Conservation (phyloP, 37 sponge, comb jelly and placozoan genomes). For the Mnemiopsis leidyi region DNA sequence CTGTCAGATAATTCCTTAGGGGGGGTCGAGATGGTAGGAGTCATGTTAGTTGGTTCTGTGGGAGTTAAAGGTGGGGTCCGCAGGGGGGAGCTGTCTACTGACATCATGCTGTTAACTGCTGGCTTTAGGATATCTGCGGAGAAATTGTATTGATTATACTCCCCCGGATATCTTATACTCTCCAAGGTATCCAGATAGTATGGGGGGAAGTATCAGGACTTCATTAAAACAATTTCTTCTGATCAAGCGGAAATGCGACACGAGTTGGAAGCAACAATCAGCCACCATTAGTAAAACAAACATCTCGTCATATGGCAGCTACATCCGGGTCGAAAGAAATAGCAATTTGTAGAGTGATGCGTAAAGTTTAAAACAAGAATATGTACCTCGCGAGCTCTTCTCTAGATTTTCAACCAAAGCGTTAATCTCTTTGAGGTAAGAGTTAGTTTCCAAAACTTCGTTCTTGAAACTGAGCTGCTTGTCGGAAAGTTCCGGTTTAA, state of each 20-base stretch:
- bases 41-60: neutral
- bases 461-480: neutral
- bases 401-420: slow-evolving; percentile 26
- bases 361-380: neutral
- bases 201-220: too few relatives aligned
- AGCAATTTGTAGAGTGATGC: too few relatives aligned
- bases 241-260: too few relatives aligned
- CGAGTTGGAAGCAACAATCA: too few relatives aligned
- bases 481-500: neutral
- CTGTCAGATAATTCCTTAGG: neutral
- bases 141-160: too few relatives aligned
- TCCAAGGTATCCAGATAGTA: too few relatives aligned
- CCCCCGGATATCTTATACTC: too few relatives aligned
- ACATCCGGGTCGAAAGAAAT: too few relatives aligned
- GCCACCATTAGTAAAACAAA: neutral
- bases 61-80: neutral
- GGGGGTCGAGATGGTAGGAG: neutral
- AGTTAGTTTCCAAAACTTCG: neutral
- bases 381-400: neutral
- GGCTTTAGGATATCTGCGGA: neutral
- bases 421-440: slow-evolving; percentile 29
- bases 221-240: too few relatives aligned
- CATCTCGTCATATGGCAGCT: too few relatives aligned
- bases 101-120: neutral
- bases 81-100: neutral